Evolutionary conservation across 2,888 invertebrate genomes (phyloP).

Genomic region (Serripes groenlandicus): DNA sequence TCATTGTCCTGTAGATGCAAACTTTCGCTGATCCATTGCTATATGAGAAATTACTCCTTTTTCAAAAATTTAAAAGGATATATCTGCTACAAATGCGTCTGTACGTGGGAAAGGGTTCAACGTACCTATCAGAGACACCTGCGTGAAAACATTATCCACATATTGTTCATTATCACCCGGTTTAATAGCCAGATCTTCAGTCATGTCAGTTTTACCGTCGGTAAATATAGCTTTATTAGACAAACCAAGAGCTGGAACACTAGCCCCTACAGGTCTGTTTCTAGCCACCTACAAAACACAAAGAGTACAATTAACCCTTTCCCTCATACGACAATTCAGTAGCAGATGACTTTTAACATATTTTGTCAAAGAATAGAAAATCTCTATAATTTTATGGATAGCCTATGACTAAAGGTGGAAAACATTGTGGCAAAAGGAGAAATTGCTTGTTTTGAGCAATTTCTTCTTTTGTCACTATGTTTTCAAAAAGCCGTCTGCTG

Average conservation of each 20-base stretch:
- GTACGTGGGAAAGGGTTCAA: no score
- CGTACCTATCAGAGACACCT: slow-evolving; percentile 82
- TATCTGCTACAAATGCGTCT: no score
- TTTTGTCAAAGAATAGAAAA: no score
- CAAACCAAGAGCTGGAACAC: slow-evolving; percentile 96
- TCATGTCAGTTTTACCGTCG: slow-evolving; percentile 49
- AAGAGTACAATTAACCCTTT: neutral
- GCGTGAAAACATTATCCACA: slow-evolving; percentile 90
- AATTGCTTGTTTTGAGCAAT: neutral
- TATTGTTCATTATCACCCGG: slow-evolving; percentile 88
- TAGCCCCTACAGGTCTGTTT: slow-evolving; percentile 90
- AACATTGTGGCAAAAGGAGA: neutral
- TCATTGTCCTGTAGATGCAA: no score
- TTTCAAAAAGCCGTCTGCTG: no score
- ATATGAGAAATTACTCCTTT: no score
- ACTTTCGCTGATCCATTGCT: no score
- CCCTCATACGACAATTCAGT: neutral
- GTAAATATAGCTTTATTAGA: slow-evolving; percentile 96
- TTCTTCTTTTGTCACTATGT: neutral
- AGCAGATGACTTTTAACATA: neutral
- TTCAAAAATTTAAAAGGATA: no score
- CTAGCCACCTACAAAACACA: slow-evolving; percentile 62
- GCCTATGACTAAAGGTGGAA: no score
- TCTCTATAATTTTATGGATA: no score
- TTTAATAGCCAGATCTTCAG: slow-evolving; percentile 81